Base-by-base conservation (phyloP, 2,113 vertebrate genomes). In the Cervus canadensis region DNA sequence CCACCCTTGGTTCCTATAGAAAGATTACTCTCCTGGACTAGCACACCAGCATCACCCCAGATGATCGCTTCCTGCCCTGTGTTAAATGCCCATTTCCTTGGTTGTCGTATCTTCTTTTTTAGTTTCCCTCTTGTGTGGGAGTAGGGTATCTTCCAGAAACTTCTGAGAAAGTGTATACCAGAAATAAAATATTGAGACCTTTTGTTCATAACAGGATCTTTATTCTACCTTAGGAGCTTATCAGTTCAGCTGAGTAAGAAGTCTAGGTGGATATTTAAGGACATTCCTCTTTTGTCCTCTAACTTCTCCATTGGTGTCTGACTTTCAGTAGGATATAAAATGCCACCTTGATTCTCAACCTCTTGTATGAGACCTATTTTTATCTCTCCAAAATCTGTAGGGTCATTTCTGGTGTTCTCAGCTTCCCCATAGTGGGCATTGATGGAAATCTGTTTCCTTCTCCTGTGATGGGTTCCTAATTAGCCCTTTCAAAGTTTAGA, bases 21-120 rank as follows among this genome's bases (percentile, higher is more conserved):
- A 86, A 17, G n/a, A 21, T 12, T 13, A 17, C 2, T 9, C 4
- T 59, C 48, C 13, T 13, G 3, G 17, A 1, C 52, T 40, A 9
- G 71, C 43, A 16, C 21, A 6, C 3, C 0, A 1, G 14, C 45
- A 5, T 26, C 1, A 9, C 5, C 40, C 9, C 17, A 10, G 16
- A 14, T 15, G 12, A 28, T 17, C 19, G 2, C 5, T 45, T 36
- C 6, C 11, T 1, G 4, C 6, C 3, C 2, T 13, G 8, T 45
- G 3, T 79, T 48, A 2, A 7, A 15, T 11, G 9, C 7, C 81
- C 15, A 15, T 76, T 57, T 43, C 21, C 40, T 9, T 50, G 23
- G 4, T 8, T 54, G 5, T 81, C 7, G 0, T 14, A 5, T 23
- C 21, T 56, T 40, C 21, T 59, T 87, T 36, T 26, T 54, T 43